These are phyloP conservation scores for Pimpla rufipes DNA, from an alignment of 2,888 invertebrate genomes.

Conservation along the genomic window DNA sequence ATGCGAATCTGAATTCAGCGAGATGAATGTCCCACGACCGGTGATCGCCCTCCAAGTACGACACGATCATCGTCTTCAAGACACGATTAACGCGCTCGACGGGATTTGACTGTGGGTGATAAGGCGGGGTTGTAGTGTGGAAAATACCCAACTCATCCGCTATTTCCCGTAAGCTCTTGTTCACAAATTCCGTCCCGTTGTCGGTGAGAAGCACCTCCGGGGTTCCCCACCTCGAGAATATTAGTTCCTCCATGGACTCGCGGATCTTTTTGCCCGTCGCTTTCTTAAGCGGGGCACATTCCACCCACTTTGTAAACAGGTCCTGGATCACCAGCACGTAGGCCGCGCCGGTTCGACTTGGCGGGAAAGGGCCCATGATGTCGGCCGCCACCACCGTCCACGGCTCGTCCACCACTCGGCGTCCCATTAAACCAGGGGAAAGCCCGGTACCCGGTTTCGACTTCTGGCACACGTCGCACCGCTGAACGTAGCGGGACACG, in stretches of 20 bases:
- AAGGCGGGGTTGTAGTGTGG: constrained; percentile 23
- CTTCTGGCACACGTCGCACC: constrained; percentile 69
- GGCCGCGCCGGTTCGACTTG: constrained; percentile 21
- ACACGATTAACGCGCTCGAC: constrained; percentile 48
- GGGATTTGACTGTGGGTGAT: constrained; percentile 54
- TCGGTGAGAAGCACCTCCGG: constrained; percentile 70
- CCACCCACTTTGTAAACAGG: constrained; percentile 68
- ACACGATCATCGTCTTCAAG: constrained; percentile 41
- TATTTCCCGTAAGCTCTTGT: constrained; percentile 1
- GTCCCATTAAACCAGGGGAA: neutral
- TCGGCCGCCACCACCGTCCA: constrained; percentile 69
- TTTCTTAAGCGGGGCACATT: constrained; percentile 62
- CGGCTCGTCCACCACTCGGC: constrained; percentile 36
- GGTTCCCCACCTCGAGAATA: constrained; percentile 57
- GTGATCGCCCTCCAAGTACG: constrained; percentile 65
- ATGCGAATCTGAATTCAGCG: constrained; percentile 65
- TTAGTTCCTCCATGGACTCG: constrained; percentile 60
- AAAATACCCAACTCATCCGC: neutral
- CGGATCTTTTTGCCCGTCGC: constrained; percentile 63
- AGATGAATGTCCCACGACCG: constrained; percentile 68
- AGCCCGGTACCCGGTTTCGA: constrained; percentile 50
- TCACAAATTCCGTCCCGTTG: constrained; percentile 72
- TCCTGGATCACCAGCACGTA: constrained; percentile 72
- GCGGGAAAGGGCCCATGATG: constrained; percentile 71
- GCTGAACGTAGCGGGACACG: constrained; percentile 64